Conservation (phyloP, 2,888 invertebrate genomes). For the Octodonta nipae region DNA sequence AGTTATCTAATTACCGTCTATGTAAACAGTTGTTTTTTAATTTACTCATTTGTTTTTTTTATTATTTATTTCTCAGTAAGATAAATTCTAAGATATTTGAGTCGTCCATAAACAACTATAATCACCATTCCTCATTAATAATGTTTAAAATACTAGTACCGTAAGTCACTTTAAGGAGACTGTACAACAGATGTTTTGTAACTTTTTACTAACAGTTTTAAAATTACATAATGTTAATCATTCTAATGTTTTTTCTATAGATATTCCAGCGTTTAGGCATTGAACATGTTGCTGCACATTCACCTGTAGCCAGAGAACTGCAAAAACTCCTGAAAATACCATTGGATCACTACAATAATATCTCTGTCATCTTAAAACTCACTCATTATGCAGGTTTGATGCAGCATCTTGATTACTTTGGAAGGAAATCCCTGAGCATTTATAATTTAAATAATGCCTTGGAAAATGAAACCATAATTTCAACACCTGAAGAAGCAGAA, state of each 20-base stretch:
- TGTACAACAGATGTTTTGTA: too few species aligned
- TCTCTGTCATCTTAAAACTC: constrained; percentile 73
- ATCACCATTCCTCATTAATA: too few species aligned
- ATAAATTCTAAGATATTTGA: too few species aligned
- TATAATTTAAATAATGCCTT: constrained; percentile 82
- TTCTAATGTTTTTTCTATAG: constrained; percentile 14
- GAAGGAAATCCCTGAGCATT: constrained; percentile 71
- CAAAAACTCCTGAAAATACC: constrained; percentile 88
- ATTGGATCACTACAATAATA: constrained; percentile 85
- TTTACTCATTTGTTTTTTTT: too few species aligned
- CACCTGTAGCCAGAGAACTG: constrained; percentile 82
- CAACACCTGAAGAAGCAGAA: constrained; percentile 74
- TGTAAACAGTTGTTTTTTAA: too few species aligned
- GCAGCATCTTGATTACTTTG: constrained; percentile 76
- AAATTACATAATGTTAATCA: too few species aligned
- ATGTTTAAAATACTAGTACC: too few species aligned
- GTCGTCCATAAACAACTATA: too few species aligned
- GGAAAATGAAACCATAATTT: constrained; percentile 75
- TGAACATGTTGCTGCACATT: constrained; percentile 63
- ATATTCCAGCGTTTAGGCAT: constrained; percentile 78
- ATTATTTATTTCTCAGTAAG: too few species aligned
- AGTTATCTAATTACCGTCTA: too few species aligned
- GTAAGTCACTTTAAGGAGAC: too few species aligned
- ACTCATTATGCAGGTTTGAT: constrained; percentile 61
- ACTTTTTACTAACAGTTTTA: too few species aligned